Conservation (phyloP, 2,888 invertebrate genomes). For the Acanthoscelides obtectus region DNA sequence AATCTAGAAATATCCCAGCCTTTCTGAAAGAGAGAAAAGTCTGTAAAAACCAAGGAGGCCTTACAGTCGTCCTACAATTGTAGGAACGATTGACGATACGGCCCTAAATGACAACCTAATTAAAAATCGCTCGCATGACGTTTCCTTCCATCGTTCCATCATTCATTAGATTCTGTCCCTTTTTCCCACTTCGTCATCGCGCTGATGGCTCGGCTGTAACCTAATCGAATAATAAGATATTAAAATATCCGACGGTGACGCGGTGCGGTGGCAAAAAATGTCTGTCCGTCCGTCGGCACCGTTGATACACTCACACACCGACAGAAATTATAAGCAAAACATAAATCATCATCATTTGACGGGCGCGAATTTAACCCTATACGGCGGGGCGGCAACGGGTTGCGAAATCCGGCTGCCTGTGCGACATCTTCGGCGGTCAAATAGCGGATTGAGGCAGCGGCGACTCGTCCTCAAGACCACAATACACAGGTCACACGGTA, state of each 20-base stretch:
- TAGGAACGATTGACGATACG: too few species aligned
- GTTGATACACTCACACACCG: constrained; percentile 15
- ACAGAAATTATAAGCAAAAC: constrained; percentile 37
- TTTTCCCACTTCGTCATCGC: background rate
- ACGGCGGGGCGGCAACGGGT: too few species aligned
- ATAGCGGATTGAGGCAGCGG: constrained; percentile 14
- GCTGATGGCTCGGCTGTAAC: constrained; percentile 8
- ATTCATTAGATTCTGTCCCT: background rate
- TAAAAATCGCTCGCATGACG: background rate
- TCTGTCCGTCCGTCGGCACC: background rate
- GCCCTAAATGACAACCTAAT: background rate
- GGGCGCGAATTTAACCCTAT: constrained; percentile 38
- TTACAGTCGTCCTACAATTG: too few species aligned
- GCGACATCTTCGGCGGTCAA: constrained; percentile 24
- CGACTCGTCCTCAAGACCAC: constrained; percentile 1
- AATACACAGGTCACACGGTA: too few species aligned
- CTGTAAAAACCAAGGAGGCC: too few species aligned
- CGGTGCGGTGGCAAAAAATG: constrained; percentile 23
- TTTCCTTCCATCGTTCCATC: background rate
- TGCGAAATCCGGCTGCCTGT: background rate
- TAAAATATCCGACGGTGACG: constrained; percentile 17
- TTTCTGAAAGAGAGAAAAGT: too few species aligned
- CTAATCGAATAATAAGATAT: constrained; percentile 37
- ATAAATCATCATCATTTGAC: constrained; percentile 45
- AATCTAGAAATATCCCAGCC: too few species aligned